These are phyloP conservation scores for Ormyrus nitidulus DNA, from an alignment of 2,888 invertebrate species.

Conservation along the genomic window DNA sequence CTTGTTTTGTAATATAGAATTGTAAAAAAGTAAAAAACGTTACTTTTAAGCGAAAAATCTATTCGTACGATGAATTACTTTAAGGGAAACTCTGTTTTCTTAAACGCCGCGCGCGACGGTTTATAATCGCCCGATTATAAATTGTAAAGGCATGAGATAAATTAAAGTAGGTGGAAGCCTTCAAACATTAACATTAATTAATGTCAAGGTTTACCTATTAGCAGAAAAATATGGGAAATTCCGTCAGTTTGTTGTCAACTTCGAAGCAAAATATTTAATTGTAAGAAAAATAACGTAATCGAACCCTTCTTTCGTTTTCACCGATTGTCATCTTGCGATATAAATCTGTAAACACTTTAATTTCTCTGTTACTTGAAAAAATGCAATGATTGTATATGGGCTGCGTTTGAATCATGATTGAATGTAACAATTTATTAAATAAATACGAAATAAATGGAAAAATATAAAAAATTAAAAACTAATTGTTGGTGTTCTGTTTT, in stretches of 20 bases:
- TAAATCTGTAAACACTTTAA: conserved; percentile 27
- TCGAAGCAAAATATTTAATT: conserved; percentile 7
- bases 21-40: conserved; percentile 43
- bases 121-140: conserved; percentile 18
- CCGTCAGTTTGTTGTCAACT: conserved; percentile 29
- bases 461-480: conserved; percentile 51
- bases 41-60: conserved; percentile 41
- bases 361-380: conserved; percentile 62
- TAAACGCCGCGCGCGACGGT: conserved; percentile 9
- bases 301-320: conserved; percentile 33
- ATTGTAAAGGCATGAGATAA: conserved; percentile 45
- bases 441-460: conserved; percentile 71
- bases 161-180: conserved; percentile 14
- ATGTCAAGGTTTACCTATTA: conserved; percentile 34
- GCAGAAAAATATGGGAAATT: conserved; percentile 35
- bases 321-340: conserved; percentile 29
- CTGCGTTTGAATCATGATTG: conserved; percentile 73
- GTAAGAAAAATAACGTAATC: conserved; percentile 6
- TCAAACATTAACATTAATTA: conserved; percentile 36
- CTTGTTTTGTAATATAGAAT: conserved; percentile 53
- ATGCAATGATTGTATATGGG: conserved; percentile 75
- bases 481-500: no score
- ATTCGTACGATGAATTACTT: conserved; percentile 32
- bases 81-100: conserved; percentile 53
- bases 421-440: conserved; percentile 73